These are phyloP conservation scores for Parnassius glacialis DNA, from an alignment of 2,888 invertebrate species.

Conservation along the genomic window DNA sequence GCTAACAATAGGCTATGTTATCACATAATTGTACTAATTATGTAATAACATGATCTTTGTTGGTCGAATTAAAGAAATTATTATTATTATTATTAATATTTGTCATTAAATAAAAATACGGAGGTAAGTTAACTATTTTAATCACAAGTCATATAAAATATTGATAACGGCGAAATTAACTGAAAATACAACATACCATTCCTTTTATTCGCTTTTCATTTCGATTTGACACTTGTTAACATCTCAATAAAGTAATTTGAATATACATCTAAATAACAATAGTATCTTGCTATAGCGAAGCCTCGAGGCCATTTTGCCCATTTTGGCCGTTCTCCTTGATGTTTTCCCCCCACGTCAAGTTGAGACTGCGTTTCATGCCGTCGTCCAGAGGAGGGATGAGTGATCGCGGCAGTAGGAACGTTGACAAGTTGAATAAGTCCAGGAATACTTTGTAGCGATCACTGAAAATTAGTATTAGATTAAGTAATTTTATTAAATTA, in stretches of 20 bases:
- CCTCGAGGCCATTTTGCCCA: constrained; percentile 35
- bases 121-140: background rate
- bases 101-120: no score
- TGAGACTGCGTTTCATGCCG: constrained; percentile 89
- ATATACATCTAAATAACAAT: background rate
- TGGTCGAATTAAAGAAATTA: no score
- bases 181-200: background rate
- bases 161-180: background rate
- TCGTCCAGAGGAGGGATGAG: constrained; percentile 94
- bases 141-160: background rate
- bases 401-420: constrained; percentile 95
- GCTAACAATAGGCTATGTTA: no score
- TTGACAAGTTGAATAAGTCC: constrained; percentile 98
- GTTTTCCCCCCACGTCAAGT: constrained; percentile 76
- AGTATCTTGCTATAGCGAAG: constrained; percentile 41
- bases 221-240: no score
- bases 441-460: constrained; percentile 99
- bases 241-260: background rate
- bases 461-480: constrained; percentile 76
- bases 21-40: no score
- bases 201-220: no score
- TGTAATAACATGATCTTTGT: no score
- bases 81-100: no score
- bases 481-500: no score
- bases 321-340: constrained; percentile 39